phyloP scores from a whole-genome alignment of 2,797 vertebrate species.

The Anguilla anguilla region DNA sequence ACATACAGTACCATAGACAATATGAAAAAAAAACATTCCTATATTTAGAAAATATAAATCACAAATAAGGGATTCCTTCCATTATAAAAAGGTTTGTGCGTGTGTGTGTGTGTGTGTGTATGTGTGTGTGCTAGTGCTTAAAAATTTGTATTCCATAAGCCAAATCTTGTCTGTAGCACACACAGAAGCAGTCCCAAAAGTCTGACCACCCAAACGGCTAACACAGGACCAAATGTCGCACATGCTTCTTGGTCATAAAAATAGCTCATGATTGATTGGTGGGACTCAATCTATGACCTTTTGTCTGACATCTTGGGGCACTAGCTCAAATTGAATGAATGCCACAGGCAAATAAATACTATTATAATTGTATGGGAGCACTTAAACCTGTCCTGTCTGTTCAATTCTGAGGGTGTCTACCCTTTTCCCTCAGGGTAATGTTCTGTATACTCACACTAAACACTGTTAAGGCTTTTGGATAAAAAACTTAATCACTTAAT shows the following conservation, averaged over 20 bases:
- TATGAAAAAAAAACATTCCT: neutral
- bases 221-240: conserved; percentile 40
- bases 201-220: conserved; percentile 48
- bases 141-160: neutral
- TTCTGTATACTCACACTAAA: neutral
- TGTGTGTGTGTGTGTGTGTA: too few relatives aligned
- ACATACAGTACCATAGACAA: neutral
- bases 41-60: neutral
- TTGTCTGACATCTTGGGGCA: conserved; percentile 41
- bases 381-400: conserved; percentile 9
- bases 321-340: conserved; percentile 31
- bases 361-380: neutral
- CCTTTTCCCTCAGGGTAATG: conserved; percentile 1
- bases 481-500: neutral
- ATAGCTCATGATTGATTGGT: conserved; percentile 50
- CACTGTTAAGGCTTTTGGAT: neutral
- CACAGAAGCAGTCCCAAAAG: neutral
- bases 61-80: neutral
- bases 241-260: conserved; percentile 56
- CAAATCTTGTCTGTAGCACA: neutral
- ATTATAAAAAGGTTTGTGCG: neutral
- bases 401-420: neutral
- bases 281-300: conserved; percentile 56
- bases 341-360: conserved; percentile 31
- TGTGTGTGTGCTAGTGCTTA: neutral